Evolutionary conservation across 2,888 invertebrate genomes (phyloP).

Genomic region (Imbricaverruca yamaguchii): DNA sequence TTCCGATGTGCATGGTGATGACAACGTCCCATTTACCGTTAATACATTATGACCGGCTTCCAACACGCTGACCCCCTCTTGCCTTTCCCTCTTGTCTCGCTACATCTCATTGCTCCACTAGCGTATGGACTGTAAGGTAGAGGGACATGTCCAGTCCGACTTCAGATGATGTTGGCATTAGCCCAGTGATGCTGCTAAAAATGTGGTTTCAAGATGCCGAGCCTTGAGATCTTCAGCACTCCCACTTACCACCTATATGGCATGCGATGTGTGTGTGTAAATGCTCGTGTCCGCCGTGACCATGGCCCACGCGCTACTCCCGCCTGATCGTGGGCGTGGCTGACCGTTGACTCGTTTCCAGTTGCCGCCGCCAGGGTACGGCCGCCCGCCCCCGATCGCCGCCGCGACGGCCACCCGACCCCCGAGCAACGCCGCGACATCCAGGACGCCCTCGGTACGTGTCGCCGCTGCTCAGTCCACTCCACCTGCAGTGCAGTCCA

Average conservation of each 20-base stretch:
- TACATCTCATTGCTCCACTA: too few species aligned
- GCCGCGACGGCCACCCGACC: too few species aligned
- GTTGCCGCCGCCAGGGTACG: conserved; percentile 21
- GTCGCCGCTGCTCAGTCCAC: too few species aligned
- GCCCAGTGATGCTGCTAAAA: neutral
- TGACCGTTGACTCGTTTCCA: neutral
- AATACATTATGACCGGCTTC: too few species aligned
- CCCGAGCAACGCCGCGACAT: neutral
- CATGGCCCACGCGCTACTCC: neutral
- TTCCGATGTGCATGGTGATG: too few species aligned
- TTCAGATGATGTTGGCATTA: too few species aligned
- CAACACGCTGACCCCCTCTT: too few species aligned
- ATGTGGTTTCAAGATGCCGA: neutral
- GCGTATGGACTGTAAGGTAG: too few species aligned
- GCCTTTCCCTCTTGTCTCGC: too few species aligned
- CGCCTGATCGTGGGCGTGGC: neutral
- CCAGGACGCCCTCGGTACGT: neutral
- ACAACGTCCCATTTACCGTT: too few species aligned
- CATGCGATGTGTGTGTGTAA: neutral
- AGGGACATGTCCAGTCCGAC: too few species aligned
- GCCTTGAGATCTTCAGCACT: neutral
- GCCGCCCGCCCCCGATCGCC: neutral
- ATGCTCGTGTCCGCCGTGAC: neutral
- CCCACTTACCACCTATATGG: neutral
- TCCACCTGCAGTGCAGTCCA: too few species aligned